Percentiles rank a stretch among this genome's conserved stretches.
Conservation (phyloP, 2,888 invertebrate genomes). For the Nemoura dubitans region DNA sequence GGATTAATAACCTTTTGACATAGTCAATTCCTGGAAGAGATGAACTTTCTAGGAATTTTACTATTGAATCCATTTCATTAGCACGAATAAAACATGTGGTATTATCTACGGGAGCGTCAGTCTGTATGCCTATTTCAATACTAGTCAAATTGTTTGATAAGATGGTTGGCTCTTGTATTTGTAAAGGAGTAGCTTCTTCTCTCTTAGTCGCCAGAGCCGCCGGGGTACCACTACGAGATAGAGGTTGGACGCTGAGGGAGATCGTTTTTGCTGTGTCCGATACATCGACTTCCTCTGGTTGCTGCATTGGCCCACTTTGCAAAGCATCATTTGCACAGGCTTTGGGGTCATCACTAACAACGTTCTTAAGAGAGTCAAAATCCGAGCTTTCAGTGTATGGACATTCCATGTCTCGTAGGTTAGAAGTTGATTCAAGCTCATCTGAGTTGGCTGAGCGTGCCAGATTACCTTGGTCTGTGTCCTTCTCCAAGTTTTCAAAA, state of each 20-base stretch:
- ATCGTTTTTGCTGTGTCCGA: neutral
- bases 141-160: neutral
- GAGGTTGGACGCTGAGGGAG: neutral
- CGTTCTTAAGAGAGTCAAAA: neutral
- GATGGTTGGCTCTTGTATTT: neutral
- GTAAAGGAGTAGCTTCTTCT: neutral
- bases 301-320: neutral
- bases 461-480: neutral
- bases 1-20: neutral
- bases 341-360: neutral
- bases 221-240: neutral
- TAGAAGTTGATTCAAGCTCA: neutral
- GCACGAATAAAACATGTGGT: neutral
- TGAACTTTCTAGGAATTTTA: neutral
- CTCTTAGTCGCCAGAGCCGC: neutral
- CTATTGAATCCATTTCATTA: neutral
- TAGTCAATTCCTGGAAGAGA: neutral
- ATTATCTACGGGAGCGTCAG: slow-evolving; percentile 33
- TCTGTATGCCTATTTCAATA: slow-evolving; percentile 41
- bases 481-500: neutral
- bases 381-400: neutral
- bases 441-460: neutral
- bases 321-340: neutral
- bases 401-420: neutral
- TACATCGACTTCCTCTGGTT: neutral